Evolutionary conservation across 30 jellyfish, hydroid and myxozoan genomes (phyloP), one percentile per base, ranked within the genome.

Genomic region (Pelagia noctiluca): DNA sequence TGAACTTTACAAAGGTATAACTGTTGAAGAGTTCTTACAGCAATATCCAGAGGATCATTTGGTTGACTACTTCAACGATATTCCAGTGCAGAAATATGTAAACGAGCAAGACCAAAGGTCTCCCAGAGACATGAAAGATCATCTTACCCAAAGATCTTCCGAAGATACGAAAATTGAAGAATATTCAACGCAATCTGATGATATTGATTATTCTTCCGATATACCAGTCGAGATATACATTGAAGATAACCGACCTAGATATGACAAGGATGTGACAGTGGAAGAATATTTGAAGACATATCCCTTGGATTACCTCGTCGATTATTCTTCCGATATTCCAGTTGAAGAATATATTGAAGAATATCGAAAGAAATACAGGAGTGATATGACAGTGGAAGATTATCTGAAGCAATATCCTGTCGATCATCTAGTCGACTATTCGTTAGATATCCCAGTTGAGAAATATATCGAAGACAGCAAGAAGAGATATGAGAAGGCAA

Each of bases 321-420:
- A 52, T 30, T 52, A 52, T 52, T 52, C 68, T 2, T 10, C 26
- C 1, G 68, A 35, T 13, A 33, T 63, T 19, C 34, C 89, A 2
- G 83, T 80, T 0, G 83, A 80, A 48, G 90, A 80, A 5, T 80
- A 80, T 33, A 25, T 80, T 57, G 33, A 31, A 23, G 76, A 22
- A 21, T 46, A 65, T n/a, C 47, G 28, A 21, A 49, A 30, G 21
- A 30, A 52, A 52, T 8, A 52, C 26, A 5, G 3, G 0, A 50
- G 23, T 19, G 80, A 78, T 46, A 64, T 62, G 29, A 63, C 80
- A 21, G 72, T 63, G 0, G 80, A 62, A 54, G 80, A 60, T 2
- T 61, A 61, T 63, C 29, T 78, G 46, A 35, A 32, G 53, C 60
- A n/a, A 35, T 61, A 67, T 62, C 68, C 37, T 11, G 18, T n/a